These are phyloP conservation scores for Leptinotarsa rubiginosa DNA, from an alignment of 2,888 invertebrate genomes.

Conservation along the genomic window DNA sequence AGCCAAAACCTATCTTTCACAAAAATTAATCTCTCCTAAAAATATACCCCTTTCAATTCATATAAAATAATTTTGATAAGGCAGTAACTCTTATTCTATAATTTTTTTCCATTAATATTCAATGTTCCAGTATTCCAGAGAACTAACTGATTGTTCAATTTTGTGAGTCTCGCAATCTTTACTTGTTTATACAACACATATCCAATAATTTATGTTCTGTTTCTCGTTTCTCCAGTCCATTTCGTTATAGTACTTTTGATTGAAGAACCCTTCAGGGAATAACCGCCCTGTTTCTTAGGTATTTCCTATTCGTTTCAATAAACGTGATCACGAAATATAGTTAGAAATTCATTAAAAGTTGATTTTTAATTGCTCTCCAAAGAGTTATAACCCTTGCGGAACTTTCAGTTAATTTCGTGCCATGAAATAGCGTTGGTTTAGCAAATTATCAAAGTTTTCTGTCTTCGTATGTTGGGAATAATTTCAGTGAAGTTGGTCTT, in stretches of 20 bases:
- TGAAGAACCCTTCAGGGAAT: conserved; percentile 34
- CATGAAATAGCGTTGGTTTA: conserved; percentile 20
- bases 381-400: conserved; percentile 40
- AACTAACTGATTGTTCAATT: no score
- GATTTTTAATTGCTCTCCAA: conserved; percentile 39
- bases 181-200: no score
- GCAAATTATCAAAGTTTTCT: conserved; percentile 21
- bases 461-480: conserved; percentile 15
- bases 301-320: conserved; percentile 41
- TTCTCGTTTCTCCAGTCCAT: background rate
- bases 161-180: no score
- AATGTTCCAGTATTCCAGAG: no score
- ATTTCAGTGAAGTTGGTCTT: background rate
- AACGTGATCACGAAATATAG: conserved; percentile 37
- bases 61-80: no score
- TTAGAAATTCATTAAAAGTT: conserved; percentile 43
- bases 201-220: background rate
- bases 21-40: no score
- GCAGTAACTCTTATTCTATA: no score
- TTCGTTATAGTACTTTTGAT: conserved; percentile 20
- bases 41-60: no score
- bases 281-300: conserved; percentile 36
- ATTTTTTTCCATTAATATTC: no score
- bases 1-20: no score
- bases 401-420: conserved; percentile 25